Evolutionary conservation across 1,140 invertebrate species (phyloP).

Genomic region (Ctenoplectra terminalis): DNA sequence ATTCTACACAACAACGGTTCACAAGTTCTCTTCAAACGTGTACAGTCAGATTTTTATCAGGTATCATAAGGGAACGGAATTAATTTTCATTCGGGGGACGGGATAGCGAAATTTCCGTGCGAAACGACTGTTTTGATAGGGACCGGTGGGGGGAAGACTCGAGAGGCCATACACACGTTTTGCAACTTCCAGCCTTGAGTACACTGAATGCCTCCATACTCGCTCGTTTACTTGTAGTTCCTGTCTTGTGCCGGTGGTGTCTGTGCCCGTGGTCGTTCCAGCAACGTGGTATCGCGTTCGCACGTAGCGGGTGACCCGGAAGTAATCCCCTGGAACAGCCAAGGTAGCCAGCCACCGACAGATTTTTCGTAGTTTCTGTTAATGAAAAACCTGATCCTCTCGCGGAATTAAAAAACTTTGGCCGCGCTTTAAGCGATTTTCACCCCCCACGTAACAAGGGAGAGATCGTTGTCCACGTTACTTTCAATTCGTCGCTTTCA

Average conservation of each 20-base stretch:
- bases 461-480: not conserved
- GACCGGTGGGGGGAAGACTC: not conserved
- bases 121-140: constrained; percentile 42
- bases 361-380: constrained; percentile 12
- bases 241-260: constrained; percentile 23
- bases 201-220: constrained; percentile 40
- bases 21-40: no score
- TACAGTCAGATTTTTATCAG: not conserved
- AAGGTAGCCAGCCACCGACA: no score
- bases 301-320: constrained; percentile 31
- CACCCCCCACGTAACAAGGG: no score
- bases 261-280: not conserved
- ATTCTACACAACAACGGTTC: not conserved
- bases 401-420: constrained; percentile 34
- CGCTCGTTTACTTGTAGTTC: constrained; percentile 33
- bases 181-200: constrained; percentile 31
- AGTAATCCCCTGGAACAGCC: constrained; percentile 1
- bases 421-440: not conserved
- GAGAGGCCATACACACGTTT: constrained; percentile 31
- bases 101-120: constrained; percentile 17
- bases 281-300: constrained; percentile 26
- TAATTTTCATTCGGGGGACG: constrained; percentile 18
- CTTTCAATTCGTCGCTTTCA: not conserved
- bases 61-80: not conserved
- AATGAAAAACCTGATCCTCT: constrained; percentile 5